Base-by-base conservation (phyloP, 2,888 invertebrate species). In the Caenorhabditis panamensis region DNA sequence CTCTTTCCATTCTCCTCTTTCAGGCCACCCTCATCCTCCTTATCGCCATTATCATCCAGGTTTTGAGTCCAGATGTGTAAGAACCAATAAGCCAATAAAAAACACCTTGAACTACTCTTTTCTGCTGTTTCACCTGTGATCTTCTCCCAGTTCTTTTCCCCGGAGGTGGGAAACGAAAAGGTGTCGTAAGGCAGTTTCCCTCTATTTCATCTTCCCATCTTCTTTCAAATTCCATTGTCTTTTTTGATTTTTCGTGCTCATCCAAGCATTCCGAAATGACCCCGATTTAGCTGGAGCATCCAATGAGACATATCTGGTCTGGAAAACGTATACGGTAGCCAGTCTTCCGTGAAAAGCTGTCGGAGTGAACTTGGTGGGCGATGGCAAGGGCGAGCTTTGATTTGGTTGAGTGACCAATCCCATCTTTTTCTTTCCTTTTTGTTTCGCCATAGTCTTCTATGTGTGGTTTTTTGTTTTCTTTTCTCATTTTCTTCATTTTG, bases 341-440 rank as follows among this genome's bases (percentile, higher is more conserved):
- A 53, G 20, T 64, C 53, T 64, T 51, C 41, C 54, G 54, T 66
- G 66, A 66, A 54, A 9, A 49, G 28, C 22, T 16, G 58, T n/a
- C n/a, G n/a, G n/a, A n/a, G 37, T 62, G 62, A 71, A 61, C 44
- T 62, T 18, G 41, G 26, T 47, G 47, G 47, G 47, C 36, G 36
- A n/a, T n/a, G n/a, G n/a, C n/a, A n/a, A n/a, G n/a, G n/a, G n/a
- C 47, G 54, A 62, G 69, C 54, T 63, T 72, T 72, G 72, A 63
- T 72, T 72, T 72, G 72, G 72, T 72, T 63, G 72, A 72, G 63
- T 72, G 72, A 54, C 44, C 72, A 56, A 47, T 9, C 13, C 36
- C 36, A 18, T 61, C 16, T 18, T 16, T 31, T 28, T 9, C 31
- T 9, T 20, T 16, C 37, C 28, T 69, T 51, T 37, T 20, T 67